Evolutionary conservation across 2,888 invertebrate genomes (phyloP), one percentile per base, ranked within the genome.

Genomic region (Drosophila engyochracea): DNA sequence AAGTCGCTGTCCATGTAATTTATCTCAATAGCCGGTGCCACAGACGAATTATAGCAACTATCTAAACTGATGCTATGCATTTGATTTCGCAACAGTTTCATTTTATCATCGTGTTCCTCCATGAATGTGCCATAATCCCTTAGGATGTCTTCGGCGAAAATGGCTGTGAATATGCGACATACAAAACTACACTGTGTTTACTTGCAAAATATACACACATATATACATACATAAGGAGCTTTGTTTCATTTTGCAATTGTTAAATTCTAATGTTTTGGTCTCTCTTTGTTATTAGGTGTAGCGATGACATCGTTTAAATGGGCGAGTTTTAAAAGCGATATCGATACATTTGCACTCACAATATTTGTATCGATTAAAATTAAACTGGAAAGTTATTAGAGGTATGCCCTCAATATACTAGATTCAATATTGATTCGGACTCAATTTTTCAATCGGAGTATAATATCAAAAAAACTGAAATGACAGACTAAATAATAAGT

Each of bases 111-210:
- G 47, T 93, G 89, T n/a, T 82, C 78, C 61, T 91, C 88, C 33
- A 93, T 83, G 58, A 93, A 93, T 16, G 71, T 59, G 10, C 92
- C 93, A 72, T 91, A 93, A 28, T 82, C 83, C 70, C 84, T 91
- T 1, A 93, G 79, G 69, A 93, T 92, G 53, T 91, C 90, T 74
- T 93, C 93, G 59, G 93, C 93, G 37, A 82, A 85, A 28, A 87
- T 64, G 16, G 85, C 85, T 85, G 22, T 6, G 35, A 22, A 25
- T 1, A 25, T n/a, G 10, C 25, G 14, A 25, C 10, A 49, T 35
- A 14, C 31, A 2, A 3, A 28, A 19, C 22, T 10, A 47, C 2
- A 10, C 47, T 30, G 4, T 47, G 10, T 1, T 7, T 47, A 16
- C 2, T 14, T 30, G 12, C 1, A 2, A 30, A 22, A 16, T 28